These are phyloP conservation scores for Microtus ochrogaster DNA, from an alignment of 2,113 vertebrate genomes.

Conservation along the genomic window DNA sequence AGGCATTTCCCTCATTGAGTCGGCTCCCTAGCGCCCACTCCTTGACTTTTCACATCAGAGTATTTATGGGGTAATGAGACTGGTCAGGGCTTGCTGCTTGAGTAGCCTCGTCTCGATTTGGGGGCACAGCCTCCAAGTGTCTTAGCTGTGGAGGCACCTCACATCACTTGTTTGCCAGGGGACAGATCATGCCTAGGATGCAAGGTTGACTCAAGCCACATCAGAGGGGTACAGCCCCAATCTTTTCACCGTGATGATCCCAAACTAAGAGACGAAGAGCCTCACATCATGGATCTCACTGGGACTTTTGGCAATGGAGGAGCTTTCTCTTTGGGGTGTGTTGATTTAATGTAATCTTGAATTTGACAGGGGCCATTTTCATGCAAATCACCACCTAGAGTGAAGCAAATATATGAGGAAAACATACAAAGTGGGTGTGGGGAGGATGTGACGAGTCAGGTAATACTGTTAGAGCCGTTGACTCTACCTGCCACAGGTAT, in stretches of 20 bases:
- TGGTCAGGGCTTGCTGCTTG: neutral
- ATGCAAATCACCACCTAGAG: neutral
- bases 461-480: neutral
- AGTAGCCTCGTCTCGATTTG: neutral
- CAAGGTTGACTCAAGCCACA: neutral
- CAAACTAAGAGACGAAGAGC: neutral
- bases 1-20: neutral
- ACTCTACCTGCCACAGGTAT: neutral
- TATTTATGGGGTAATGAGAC: neutral
- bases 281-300: neutral
- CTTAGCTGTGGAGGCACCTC: neutral
- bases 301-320: neutral
- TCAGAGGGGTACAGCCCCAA: neutral
- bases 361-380: neutral
- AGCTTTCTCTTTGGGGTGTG: neutral
- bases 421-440: neutral
- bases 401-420: neutral
- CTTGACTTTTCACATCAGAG: neutral
- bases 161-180: neutral
- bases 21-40: too few relatives aligned
- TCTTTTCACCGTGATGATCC: neutral
- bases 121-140: neutral
- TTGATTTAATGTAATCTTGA: neutral
- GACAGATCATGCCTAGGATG: neutral
- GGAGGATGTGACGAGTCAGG: neutral